Base-by-base conservation (phyloP, 2,113 vertebrate species). In the Lasiurus borealis region DNA sequence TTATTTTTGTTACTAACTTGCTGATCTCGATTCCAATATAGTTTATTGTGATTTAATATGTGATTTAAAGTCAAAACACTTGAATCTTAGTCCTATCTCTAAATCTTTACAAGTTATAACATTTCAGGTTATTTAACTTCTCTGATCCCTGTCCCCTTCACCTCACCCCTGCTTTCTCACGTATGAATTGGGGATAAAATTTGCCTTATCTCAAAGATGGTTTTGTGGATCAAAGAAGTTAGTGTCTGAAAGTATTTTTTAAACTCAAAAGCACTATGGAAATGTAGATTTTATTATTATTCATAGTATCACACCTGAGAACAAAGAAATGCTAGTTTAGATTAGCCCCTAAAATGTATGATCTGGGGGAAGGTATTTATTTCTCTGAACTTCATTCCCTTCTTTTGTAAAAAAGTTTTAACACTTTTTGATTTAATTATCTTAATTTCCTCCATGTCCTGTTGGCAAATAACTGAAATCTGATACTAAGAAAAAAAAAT, bases 391-490 rank as follows among this genome's bases (percentile, higher is more conserved):
- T 19, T 93, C 29, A 81, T 50, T 85, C 8, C 81, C 68, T 85
- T 48, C 21, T 78, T 81, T 90, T 85, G 18, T 62, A 82, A 78
- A 85, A 57, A 19, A 46, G 10, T 64, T 93, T 95, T 94, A 81
- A 88, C 29, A 36, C 54, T 80, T 68, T 95, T 29, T 90, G 10
- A 90, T 40, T 25, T 59, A 87, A 68, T 59, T n/a, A 59, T 62
- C 21, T 31, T 44, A 78, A 62, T 84, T 90, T 84, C 40, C 34
- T 85, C 15, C 14, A 73, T 80, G 84, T 7, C 19, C 1, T 92
- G 1, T 50, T 77, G 54, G 4, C 16, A 78, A 93, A 89, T 93
- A 88, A 76, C 59, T 69, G 69, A 81, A 64, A 71, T 73, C 27
- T 80, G 9, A 80, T 85, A 83, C 48, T 54, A 27, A 29, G 31